Conservation (phyloP, 2,113 vertebrate genomes). For the Nycticorax nycticorax region DNA sequence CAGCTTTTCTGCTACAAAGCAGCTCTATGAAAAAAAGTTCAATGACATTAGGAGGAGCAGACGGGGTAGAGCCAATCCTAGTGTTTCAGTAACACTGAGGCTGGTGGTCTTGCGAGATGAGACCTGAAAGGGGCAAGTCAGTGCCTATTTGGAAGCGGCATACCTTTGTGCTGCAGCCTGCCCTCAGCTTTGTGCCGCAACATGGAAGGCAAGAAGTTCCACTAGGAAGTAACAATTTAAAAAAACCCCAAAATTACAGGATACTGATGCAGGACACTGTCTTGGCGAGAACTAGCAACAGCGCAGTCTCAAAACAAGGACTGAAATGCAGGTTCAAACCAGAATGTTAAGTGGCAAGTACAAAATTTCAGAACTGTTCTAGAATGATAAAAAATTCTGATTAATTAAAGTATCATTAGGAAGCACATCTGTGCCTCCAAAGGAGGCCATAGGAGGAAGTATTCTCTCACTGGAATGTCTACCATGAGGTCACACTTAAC, state of each 20-base stretch:
- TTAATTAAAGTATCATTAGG: neutral
- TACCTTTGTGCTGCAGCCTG: neutral
- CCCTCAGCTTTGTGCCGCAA: neutral
- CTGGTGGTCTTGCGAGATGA: neutral
- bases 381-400: neutral
- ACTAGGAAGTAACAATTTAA: neutral
- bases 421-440: neutral
- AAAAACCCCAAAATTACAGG: neutral
- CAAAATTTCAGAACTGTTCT: neutral
- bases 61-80: fast-evolving
- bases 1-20: neutral
- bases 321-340: neutral
- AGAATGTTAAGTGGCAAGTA: neutral
- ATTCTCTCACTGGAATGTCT: neutral
- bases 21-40: neutral
- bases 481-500: no score
- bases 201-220: neutral
- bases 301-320: neutral
- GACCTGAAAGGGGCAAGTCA: no score
- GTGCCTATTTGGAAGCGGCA: neutral
- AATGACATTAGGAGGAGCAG: no score
- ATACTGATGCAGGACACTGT: neutral
- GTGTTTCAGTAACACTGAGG: no score
- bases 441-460: fast-evolving
- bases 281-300: neutral